These are phyloP conservation scores for Trematocara unimaculatum DNA, from an alignment of 2,113 vertebrate species.

Conservation along the genomic window DNA sequence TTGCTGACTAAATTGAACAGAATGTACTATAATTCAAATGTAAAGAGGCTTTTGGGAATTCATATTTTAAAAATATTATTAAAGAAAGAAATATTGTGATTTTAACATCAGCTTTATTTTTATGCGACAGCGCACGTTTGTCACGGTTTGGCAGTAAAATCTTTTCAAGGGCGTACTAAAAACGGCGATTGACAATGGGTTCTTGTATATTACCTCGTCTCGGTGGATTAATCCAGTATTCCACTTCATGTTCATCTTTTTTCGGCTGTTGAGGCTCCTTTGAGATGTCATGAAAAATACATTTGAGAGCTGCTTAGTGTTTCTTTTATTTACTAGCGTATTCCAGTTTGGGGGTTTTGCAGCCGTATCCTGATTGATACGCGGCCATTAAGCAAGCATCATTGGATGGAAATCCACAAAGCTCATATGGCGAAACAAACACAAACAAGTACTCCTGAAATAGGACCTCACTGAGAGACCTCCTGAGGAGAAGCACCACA, in stretches of 20 bases:
- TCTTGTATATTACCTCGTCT: background rate
- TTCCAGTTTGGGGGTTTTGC: background rate
- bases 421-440: background rate
- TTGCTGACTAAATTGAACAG: background rate
- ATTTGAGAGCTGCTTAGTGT: background rate
- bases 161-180: background rate
- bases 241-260: constrained; percentile 21
- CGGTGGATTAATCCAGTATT: constrained; percentile 19
- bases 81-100: background rate
- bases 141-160: constrained; percentile 5
- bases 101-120: background rate
- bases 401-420: background rate
- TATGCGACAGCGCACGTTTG: background rate
- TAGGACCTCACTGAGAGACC: background rate
- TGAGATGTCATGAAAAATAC: constrained; percentile 28
- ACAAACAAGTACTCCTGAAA: background rate
- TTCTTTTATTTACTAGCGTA: background rate
- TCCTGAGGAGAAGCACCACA: constrained; percentile 9
- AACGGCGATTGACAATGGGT: background rate
- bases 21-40: constrained; percentile 7
- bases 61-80: background rate
- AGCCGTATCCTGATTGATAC: background rate
- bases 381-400: background rate
- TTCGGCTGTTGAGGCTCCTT: background rate
- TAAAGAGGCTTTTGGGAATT: background rate